Evolutionary conservation across 37 sponge, comb jelly and placozoan genomes (phyloP), one percentile per base, ranked within the genome.

Genomic region (Chondrilla cf. caribensis): DNA sequence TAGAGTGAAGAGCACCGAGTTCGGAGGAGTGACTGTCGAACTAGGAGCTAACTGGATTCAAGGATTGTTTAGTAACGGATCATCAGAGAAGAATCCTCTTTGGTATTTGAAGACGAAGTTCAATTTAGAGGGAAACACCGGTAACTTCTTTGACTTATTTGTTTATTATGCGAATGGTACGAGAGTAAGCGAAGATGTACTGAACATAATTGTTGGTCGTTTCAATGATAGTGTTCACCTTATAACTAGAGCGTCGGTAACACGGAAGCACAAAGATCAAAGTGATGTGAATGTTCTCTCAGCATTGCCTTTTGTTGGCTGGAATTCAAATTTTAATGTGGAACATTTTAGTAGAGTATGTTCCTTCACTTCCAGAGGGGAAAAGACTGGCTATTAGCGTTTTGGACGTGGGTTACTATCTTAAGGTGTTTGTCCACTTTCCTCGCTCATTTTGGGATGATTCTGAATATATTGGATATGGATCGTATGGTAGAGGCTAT

Each of bases 41-140:
- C 41, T 85, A 32, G 85, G 85, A 31, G 85, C 85, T 28, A 78
- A 85, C 47, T 79, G 79, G 79, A 85, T 85, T 35, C 67, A 78
- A 29, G 85, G 85, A 66, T 55, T 79, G 29, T 51, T 25, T 5
- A 25, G 36, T 9, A 22, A 73, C 22, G 41, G 41, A 7, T n/a
- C 11, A 1, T 7, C 7, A 15, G 25, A 42, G 11, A 39, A 24
- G 76, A 55, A 79, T 79, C 85, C 79, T 9, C 7, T 85, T 19
- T 64, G 54, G 55, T 32, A 21, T 5, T 33, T 77, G n/a, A 28
- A 47, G 14, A n/a, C 25, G 35, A 0, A 40, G 0, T 78, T 31
- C 28, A 80, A 65, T 19, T 51, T 79, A 17, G 24, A 65, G 19
- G 70, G 79, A 15, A 37, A 31, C 73, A 19, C 42, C 25, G 38